phyloP scores from a whole-genome alignment of 2,113 vertebrate genomes.

The Carettochelys insculpta region DNA sequence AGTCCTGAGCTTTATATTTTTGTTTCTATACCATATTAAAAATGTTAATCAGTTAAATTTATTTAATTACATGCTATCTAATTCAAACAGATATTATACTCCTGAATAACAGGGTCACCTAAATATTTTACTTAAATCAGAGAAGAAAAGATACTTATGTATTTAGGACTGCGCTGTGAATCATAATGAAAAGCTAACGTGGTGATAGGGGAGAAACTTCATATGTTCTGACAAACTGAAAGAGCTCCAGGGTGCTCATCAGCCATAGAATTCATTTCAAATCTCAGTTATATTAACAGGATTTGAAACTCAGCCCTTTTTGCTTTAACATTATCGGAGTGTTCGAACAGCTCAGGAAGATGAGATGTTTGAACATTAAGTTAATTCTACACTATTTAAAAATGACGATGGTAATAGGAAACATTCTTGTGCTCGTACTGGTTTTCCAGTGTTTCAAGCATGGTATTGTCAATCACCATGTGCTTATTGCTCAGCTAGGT shows the following conservation, averaged over 20 bases:
- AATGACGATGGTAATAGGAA: neutral
- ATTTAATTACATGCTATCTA: neutral
- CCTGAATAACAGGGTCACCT: neutral
- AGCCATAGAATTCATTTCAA: neutral
- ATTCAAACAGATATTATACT: neutral
- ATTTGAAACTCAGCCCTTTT: constrained; percentile 32
- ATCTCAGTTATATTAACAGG: neutral
- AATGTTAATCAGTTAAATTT: neutral
- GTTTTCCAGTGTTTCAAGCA: neutral
- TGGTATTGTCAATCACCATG: neutral
- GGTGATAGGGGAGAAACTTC: neutral
- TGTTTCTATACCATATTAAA: rapidly evolving
- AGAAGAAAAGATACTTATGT: neutral
- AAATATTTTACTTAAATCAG: neutral
- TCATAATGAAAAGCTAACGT: neutral
- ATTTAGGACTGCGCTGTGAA: neutral
- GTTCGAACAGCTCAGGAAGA: neutral
- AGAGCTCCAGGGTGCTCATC: neutral
- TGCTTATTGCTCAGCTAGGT: neutral
- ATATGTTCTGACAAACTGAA: neutral
- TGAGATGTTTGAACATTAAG: neutral
- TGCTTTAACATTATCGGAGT: constrained; percentile 1
- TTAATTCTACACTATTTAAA: neutral
- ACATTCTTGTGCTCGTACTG: neutral
- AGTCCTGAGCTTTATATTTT: neutral